Evolutionary conservation across 35 echinoderm and acorn worm species (phyloP), one percentile per base, ranked within the genome.

Genomic region (Apostichopus californicus): DNA sequence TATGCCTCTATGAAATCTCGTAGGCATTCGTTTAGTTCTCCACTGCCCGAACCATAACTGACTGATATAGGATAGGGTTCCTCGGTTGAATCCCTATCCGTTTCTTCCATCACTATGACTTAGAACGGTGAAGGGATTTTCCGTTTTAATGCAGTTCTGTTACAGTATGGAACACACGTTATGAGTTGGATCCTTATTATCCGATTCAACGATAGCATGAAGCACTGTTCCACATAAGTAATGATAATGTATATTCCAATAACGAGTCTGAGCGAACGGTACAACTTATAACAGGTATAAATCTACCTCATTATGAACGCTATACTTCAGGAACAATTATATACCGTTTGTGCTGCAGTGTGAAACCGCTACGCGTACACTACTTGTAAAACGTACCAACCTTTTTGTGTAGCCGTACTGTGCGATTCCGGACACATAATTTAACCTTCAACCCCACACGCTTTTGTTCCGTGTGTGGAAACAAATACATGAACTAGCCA

Each of bases 381-480:
- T 22, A 85, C 23, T 22, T 59, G 81, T 85, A 58, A 75, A 85
- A 85, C 81, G 81, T 85, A 85, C 55, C 81, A 85, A 59, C 57
- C 81, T 85, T 85, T 85, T 56, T 28, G 78, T 81, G 28, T 28
- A 18, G 34, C 52, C 23, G 78, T 81, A 81, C 81, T 52, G 81
- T 85, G 81, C 81, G 57, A 85, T 85, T 85, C 81, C 81, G 81
- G 81, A 85, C 57, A 85, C 81, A 85, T 85, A 85, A 85, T 52
- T 85, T 85, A 85, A 85, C 81, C 81, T 85, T 85, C 23, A 59
- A 85, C 81, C 81, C 81, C 81, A 85, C 81, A 85, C 81, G 81
- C 55, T 85, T 85, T 56, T 60, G 57, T 85, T 85, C 81, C 81
- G 55, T 85, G 81, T 85, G 55, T 85, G 81, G 81, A 85, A 85